phyloP scores from a whole-genome alignment of 1,140 invertebrate species.

The Brachionus asplanchnoidis region DNA sequence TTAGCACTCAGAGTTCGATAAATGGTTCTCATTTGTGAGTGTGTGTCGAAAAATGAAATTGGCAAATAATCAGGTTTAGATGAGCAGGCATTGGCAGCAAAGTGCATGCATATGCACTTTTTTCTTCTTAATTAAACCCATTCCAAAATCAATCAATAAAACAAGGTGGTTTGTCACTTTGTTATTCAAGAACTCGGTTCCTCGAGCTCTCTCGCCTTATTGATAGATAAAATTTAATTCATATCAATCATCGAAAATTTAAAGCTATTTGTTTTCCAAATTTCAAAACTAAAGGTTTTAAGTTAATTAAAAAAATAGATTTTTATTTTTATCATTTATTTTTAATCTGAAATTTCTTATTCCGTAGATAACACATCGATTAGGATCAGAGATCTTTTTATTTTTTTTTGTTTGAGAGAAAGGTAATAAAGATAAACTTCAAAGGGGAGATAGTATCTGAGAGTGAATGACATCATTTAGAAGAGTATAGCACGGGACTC shows the following conservation, averaged over 20 bases:
- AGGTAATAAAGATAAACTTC: constrained; percentile 10
- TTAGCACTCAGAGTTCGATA: not conserved
- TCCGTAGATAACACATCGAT: not conserved
- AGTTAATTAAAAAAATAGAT: constrained; percentile 18
- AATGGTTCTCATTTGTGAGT: not conserved
- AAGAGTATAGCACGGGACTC: not conserved
- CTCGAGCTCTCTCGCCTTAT: not conserved
- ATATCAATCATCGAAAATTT: constrained; percentile 20
- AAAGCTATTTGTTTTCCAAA: not conserved
- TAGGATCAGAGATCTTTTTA: not conserved
- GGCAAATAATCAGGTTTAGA: constrained; percentile 29
- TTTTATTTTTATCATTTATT: constrained; percentile 2
- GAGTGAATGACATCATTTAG: constrained; percentile 18
- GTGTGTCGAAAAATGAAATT: not conserved
- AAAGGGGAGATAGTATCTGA: not conserved
- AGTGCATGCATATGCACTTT: not conserved
- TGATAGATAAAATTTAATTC: constrained; percentile 34
- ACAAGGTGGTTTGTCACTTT: constrained; percentile 7
- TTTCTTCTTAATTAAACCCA: not conserved
- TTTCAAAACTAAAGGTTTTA: constrained; percentile 10
- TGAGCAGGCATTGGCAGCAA: not conserved
- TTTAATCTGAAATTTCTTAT: not conserved
- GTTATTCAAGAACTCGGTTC: constrained; percentile 1
- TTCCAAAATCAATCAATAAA: constrained; percentile 1
- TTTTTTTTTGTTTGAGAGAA: not conserved